These are phyloP conservation scores for Alcedo quadribrachys DNA, from an alignment of 2,797 vertebrate species.

Conservation along the genomic window DNA sequence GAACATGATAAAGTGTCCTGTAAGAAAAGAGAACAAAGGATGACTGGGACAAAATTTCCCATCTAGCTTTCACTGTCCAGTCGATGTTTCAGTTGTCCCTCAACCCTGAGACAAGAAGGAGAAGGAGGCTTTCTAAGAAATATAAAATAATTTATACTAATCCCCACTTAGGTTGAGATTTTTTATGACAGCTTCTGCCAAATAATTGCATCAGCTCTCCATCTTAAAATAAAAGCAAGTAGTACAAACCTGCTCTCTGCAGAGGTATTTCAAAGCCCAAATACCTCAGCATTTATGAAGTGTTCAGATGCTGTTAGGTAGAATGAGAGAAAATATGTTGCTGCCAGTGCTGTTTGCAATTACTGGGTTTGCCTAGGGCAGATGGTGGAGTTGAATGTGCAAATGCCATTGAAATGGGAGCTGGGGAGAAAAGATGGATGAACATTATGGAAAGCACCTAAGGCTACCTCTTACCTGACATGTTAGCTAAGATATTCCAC, in stretches of 20 bases:
- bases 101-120: neutral
- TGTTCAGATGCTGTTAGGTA: neutral
- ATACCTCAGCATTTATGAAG: neutral
- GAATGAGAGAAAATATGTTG: neutral
- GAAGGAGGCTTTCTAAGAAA: neutral
- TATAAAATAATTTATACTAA: neutral
- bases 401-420: neutral
- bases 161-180: neutral
- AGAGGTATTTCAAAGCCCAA: neutral
- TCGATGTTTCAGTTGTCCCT: neutral
- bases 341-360: neutral
- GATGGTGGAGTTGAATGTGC: neutral
- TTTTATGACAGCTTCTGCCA: neutral
- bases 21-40: conserved; percentile 25
- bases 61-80: neutral
- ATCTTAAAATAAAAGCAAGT: neutral
- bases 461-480: neutral
- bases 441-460: neutral
- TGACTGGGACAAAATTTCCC: neutral
- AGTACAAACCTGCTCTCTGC: neutral
- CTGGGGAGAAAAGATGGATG: neutral
- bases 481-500: neutral
- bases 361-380: neutral
- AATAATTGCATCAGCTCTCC: neutral
- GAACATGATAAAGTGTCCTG: neutral